Base-by-base conservation (phyloP, 2,797 vertebrate genomes). In the Taeniopygia guttata region DNA sequence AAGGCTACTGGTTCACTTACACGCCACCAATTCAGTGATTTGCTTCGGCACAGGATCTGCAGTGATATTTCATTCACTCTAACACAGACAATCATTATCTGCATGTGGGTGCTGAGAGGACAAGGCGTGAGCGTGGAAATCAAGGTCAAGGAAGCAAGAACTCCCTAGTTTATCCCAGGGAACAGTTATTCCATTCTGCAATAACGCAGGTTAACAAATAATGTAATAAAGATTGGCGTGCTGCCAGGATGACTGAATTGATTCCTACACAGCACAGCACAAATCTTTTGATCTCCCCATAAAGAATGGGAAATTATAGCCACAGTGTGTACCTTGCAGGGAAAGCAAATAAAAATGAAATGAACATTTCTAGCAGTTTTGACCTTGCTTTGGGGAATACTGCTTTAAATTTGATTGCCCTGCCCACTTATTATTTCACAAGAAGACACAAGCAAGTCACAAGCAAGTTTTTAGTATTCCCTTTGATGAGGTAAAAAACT, bases 301-400 rank as follows among this genome's bases (percentile, higher is more conserved):
- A 92, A 97, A 97, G 96, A 95, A 96, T 51, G 83, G 95, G 95
- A 97, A 97, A 97, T 95, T 94, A 97, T 94, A 97, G 93, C 95
- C 95, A 96, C 77, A 95, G 87, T 95, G 91, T 94, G 95, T 93
- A 96, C 90, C 95, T 97, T 92, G n/a, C 87, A 96, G 96, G 95
- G 95, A 97, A 97, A 97, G 94, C 96, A 97, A 97, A 97, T 96
- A 97, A 95, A 97, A 97, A 96, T 87, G 87, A 97, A 97, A 97
- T 87, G 89, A 97, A 96, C 93, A 93, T 93, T 96, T 94, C 85
- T 85, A 95, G 95, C 84, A 95, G 95, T 95, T 96, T 96, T 96
- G 96, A 97, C 91, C 94, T 96, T 95, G 77, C 72, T 87, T 95
- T 95, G 91, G 94, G 87, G 86, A 93, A 97, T 95, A 83, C 94